Base-by-base conservation (phyloP, 2,888 invertebrate genomes). In the Synanthedon andrenaeformis region DNA sequence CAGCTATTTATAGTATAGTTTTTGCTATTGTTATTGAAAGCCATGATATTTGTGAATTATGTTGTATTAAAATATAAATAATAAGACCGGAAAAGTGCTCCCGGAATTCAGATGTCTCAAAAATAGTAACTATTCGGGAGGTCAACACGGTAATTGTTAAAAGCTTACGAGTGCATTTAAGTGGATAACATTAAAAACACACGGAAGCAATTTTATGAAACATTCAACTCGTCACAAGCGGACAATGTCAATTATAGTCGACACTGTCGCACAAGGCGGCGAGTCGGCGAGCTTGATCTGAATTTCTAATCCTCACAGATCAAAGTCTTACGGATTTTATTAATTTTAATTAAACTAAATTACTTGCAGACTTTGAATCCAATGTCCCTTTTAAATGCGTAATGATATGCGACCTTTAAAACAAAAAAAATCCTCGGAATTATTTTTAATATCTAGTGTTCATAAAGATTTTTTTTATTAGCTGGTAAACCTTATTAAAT, bases 241-340 rank as follows among this genome's bases (percentile, higher is more conserved):
- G 65, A 64, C 68, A 61, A 62, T 61, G 61, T 66, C 60, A 64
- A 67, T 68, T 69, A 68, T 60, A 68, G 62, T 56, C 49, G 57
- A 55, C 54, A 61, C 58, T 61, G 57, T 58, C 59, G 54, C 59
- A 53, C 60, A 59, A 62, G 57, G 58, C 23, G 23, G 23, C 1
- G 23, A 35, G 0, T 35, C 59, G 59, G 53, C 61, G 64, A 60
- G 62, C 53, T 51, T 52, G 57, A 72, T 74, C 65, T 74, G 63
- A 68, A 72, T 66, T 70, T 66, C 66, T 71, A 74, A 74, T 72
- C 56, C 53, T 57, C 56, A 54, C 57, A 56, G 65, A 69, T 70
- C 64, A 65, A 64, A 66, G 64, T 56, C 58, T 57, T 54, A 56
- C 56, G 57, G 54, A 56, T 52, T 60, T 57, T 51, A 59, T 64